Percentiles rank a stretch among this genome's conserved stretches.
These are phyloP conservation scores for Trisateles emortualis DNA, from an alignment of 2,888 invertebrate species.

Conservation along the genomic window DNA sequence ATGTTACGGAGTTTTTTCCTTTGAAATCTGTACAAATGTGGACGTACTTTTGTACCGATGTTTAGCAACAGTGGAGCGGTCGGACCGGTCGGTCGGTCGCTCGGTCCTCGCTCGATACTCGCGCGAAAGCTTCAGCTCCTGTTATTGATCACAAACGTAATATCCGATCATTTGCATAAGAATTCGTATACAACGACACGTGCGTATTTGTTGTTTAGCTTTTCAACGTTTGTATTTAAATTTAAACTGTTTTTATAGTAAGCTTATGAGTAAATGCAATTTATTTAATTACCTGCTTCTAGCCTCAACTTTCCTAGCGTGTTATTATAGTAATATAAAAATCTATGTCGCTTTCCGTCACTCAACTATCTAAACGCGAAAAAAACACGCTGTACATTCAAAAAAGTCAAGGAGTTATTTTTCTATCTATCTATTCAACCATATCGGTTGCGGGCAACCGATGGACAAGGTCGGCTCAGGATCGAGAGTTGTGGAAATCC, in stretches of 20 bases:
- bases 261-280: not conserved
- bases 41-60: not conserved
- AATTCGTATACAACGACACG: conserved; percentile 15
- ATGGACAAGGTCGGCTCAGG: no score
- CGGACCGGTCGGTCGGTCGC: conserved; percentile 15
- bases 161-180: conserved; percentile 39
- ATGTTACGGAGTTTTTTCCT: no score
- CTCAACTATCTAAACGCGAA: no score
- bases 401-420: no score
- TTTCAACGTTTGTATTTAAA: conserved; percentile 20
- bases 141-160: conserved; percentile 15
- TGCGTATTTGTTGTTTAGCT: not conserved
- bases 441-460: no score
- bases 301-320: no score
- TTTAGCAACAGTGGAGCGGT: conserved; percentile 3
- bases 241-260: conserved; percentile 1
- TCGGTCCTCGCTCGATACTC: conserved; percentile 1
- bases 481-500: no score
- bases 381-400: no score
- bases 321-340: no score
- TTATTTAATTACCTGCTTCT: no score
- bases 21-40: not conserved
- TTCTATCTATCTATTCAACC: no score
- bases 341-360: no score
- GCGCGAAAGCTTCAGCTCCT: conserved; percentile 23